Percentiles rank a stretch among this genome's conserved stretches.
Evolutionary conservation across 2,113 vertebrate species (phyloP).

Genomic region (Upupa epops): DNA sequence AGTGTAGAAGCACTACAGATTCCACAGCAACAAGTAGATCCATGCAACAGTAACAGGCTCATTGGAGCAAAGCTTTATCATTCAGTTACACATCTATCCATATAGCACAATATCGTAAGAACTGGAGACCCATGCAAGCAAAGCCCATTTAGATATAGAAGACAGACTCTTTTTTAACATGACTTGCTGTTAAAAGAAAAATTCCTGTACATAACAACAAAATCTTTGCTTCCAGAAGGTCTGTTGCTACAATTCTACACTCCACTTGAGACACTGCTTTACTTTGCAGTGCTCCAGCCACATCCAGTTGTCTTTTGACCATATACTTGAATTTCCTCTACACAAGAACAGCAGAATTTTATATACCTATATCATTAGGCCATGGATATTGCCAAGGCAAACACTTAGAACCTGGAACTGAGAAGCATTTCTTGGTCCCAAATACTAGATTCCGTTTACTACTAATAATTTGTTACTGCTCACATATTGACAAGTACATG

Average conservation of each 20-base stretch:
- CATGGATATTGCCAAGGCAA: background rate
- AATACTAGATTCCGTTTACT: background rate
- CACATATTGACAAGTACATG: accelerated
- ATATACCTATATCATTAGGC: accelerated
- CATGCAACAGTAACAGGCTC: accelerated
- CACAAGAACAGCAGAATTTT: background rate
- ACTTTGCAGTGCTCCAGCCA: too few species aligned
- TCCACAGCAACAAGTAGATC: background rate
- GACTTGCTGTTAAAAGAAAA: background rate
- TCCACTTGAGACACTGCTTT: background rate
- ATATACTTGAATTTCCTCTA: background rate
- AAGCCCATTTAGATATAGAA: background rate
- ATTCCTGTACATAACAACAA: too few species aligned
- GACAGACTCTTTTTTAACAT: accelerated
- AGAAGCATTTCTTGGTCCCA: background rate
- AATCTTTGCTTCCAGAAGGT: background rate
- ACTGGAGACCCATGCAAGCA: background rate
- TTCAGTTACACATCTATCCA: accelerated
- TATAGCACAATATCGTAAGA: accelerated
- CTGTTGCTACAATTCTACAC: background rate
- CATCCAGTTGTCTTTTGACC: background rate
- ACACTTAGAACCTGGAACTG: accelerated
- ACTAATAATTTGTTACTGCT: background rate
- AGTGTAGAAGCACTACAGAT: background rate
- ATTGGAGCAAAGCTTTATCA: accelerated